phyloP scores from a whole-genome alignment of 2,797 vertebrate species.

The Pipistrellus nathusii region DNA sequence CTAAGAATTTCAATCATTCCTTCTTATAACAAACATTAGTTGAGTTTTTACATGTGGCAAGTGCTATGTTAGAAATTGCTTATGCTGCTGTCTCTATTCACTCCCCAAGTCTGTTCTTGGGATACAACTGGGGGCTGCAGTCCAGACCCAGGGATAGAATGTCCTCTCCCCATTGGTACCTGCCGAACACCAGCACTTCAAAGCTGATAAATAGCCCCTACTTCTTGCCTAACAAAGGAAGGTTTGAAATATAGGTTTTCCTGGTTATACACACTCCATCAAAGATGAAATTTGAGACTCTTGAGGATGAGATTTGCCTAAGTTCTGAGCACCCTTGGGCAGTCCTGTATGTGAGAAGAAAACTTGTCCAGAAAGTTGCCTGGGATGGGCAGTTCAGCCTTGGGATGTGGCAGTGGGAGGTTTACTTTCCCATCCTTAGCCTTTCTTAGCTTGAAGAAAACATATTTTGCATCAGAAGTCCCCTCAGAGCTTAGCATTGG shows the following conservation, averaged over 20 bases:
- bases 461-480: slow-evolving; percentile 5
- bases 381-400: not conserved
- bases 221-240: not conserved
- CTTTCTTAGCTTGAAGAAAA: not conserved
- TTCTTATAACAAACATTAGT: not conserved
- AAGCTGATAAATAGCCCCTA: not conserved
- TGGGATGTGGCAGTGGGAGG: not conserved
- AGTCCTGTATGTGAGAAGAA: not conserved
- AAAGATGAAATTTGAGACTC: not conserved
- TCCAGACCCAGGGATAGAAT: not conserved
- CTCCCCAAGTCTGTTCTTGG: not conserved
- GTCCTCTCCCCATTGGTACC: not conserved
- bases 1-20: not conserved
- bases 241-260: not conserved
- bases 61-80: not conserved
- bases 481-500: not conserved
- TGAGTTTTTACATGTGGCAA: not conserved
- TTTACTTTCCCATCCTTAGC: not conserved
- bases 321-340: not conserved
- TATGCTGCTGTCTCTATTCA: not conserved
- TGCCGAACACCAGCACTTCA: not conserved
- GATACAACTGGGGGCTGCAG: not conserved
- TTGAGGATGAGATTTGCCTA: not conserved
- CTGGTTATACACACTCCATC: not conserved
- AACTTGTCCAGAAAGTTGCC: not conserved